Percentiles rank a stretch among this genome's conserved stretches.
Conservation (phyloP, 2,113 vertebrate genomes). For the Gavia stellata region DNA sequence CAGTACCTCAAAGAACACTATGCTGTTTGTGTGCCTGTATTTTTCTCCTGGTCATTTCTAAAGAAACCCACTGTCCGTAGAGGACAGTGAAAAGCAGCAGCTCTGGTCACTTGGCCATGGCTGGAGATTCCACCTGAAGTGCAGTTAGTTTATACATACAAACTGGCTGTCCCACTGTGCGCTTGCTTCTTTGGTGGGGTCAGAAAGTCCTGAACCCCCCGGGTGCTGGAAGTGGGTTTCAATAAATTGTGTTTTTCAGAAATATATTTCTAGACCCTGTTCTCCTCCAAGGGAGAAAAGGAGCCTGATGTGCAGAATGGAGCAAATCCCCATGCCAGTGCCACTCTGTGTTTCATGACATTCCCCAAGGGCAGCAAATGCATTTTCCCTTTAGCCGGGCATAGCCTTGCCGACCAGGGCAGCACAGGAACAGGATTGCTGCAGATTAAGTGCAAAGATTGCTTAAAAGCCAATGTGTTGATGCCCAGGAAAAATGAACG, state of each 20-base stretch:
- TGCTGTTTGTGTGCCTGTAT: neutral
- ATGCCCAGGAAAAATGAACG: neutral
- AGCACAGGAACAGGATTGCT: neutral
- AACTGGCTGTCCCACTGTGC: too few species aligned
- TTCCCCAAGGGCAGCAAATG: neutral
- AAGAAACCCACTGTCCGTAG: neutral
- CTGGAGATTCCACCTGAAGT: neutral
- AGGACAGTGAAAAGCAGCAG: neutral
- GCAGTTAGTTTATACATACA: neutral
- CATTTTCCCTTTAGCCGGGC: neutral
- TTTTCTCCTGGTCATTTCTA: neutral
- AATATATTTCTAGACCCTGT: fast-evolving
- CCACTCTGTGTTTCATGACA: neutral
- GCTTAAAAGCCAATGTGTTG: neutral
- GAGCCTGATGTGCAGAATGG: neutral
- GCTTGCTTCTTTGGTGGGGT: neutral
- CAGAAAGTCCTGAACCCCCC: neutral
- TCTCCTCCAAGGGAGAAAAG: neutral
- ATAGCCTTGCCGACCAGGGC: fast-evolving
- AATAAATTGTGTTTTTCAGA: neutral
- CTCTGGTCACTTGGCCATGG: neutral
- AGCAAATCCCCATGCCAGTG: neutral
- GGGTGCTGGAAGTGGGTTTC: neutral
- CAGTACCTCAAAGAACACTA: neutral
- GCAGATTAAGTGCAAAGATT: neutral